A percentile compares a stretch with the other conserved stretches of the same genome.
Evolutionary conservation across 2,113 vertebrate species (phyloP).

Genomic region (Seriola dumerili): DNA sequence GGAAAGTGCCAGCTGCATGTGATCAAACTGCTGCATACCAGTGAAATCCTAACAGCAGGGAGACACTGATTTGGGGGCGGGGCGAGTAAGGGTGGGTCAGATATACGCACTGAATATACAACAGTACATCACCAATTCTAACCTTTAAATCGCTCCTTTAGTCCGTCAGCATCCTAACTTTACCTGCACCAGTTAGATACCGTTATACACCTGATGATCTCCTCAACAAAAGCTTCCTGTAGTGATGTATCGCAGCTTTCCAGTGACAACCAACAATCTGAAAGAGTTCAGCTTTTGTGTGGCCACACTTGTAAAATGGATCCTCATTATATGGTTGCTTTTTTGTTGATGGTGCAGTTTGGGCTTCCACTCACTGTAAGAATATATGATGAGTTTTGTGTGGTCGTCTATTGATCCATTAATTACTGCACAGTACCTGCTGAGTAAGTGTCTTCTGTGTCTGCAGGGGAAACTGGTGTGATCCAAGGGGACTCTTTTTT

Average conservation of each 20-base stretch:
- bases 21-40: slow-evolving; percentile 40
- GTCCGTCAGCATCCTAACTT: background rate
- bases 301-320: slow-evolving; percentile 66
- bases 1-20: slow-evolving; percentile 50
- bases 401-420: slow-evolving; percentile 78
- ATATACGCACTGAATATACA: background rate
- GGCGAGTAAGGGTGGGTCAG: background rate
- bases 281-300: slow-evolving; percentile 62
- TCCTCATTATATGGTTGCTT: slow-evolving; percentile 63
- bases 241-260: slow-evolving; percentile 27
- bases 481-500: slow-evolving; percentile 24
- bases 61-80: background rate
- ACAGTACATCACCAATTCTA: background rate
- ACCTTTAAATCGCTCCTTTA: background rate
- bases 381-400: slow-evolving; percentile 78
- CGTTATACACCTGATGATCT: slow-evolving; percentile 12
- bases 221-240: slow-evolving; percentile 16
- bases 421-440: slow-evolving; percentile 77
- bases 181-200: background rate
- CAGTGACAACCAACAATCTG: slow-evolving; percentile 29
- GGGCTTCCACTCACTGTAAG: slow-evolving; percentile 66
- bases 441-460: slow-evolving; percentile 76
- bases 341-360: slow-evolving; percentile 78
- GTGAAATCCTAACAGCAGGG: slow-evolving; percentile 14
- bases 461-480: slow-evolving; percentile 54